Evolutionary conservation across 2,113 vertebrate genomes (phyloP).

Genomic region (Turnix velox): DNA sequence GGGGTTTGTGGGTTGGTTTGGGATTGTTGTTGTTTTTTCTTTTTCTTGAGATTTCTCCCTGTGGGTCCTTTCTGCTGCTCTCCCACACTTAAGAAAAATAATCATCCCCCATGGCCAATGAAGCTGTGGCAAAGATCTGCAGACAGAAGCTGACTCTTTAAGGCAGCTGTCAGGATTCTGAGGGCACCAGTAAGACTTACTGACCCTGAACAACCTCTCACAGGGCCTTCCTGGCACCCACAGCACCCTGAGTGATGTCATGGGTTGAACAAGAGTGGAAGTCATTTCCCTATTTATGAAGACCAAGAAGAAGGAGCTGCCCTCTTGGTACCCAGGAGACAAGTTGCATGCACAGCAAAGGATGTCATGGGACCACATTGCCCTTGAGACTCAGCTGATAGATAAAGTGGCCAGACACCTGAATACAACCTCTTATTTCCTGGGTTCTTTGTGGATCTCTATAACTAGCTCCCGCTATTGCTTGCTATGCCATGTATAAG

Average conservation of each 20-base stretch:
- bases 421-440: fast-evolving
- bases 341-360: neutral
- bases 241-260: neutral
- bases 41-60: neutral
- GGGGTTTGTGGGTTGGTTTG: neutral
- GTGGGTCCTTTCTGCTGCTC: neutral
- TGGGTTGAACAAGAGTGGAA: neutral
- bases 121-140: neutral
- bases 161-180: neutral
- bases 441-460: neutral
- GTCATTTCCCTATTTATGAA: neutral
- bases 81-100: neutral
- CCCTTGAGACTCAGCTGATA: neutral
- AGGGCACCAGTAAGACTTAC: neutral
- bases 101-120: neutral
- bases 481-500: neutral
- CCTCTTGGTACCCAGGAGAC: neutral
- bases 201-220: neutral
- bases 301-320: neutral
- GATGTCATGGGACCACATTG: neutral
- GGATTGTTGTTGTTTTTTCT: neutral
- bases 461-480: neutral
- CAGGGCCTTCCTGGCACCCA: fast-evolving
- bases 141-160: neutral
- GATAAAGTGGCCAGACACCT: neutral